Percentiles rank a stretch among this genome's conserved stretches.
phyloP scores from a whole-genome alignment of 2,113 vertebrate genomes.

The Cynocephalus volans region DNA sequence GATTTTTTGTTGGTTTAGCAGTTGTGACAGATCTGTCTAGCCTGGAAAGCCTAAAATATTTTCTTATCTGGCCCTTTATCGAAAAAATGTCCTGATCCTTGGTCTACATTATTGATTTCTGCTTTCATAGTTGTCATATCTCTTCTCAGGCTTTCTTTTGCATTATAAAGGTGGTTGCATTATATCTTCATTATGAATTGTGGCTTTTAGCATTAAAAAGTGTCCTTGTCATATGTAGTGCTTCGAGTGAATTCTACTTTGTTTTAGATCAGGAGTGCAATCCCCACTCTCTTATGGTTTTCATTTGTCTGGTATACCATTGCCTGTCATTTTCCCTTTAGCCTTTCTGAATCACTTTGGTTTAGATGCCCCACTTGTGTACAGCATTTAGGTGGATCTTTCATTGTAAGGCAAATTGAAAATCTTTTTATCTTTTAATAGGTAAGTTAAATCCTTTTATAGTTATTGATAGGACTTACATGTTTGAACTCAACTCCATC shows the following conservation, averaged over 20 bases:
- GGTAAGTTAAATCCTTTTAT: not conserved
- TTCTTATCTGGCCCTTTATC: not conserved
- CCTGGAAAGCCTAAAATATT: not conserved
- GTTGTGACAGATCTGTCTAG: not conserved
- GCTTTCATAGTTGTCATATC: not conserved
- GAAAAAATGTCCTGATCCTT: not conserved
- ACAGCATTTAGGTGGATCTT: not conserved
- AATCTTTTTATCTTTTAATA: not conserved
- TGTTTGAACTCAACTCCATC: not conserved
- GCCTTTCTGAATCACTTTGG: not conserved
- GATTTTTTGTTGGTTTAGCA: no score
- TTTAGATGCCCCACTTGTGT: not conserved
- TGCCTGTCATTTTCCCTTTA: not conserved
- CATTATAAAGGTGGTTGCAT: not conserved
- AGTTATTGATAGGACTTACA: not conserved
- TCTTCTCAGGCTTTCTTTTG: not conserved
- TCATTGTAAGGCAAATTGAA: not conserved
- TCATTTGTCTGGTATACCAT: not conserved
- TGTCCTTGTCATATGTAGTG: not conserved
- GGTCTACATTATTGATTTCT: not conserved
- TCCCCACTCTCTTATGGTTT: not conserved
- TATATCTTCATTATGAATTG: slow-evolving; percentile 7
- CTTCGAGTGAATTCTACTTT: not conserved
- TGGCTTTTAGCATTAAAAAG: not conserved
- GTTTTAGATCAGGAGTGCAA: not conserved